Percentiles rank a stretch among this genome's conserved stretches.
These are phyloP conservation scores for Rhynchotus rufescens DNA, from an alignment of 2,797 vertebrate species.

Conservation along the genomic window DNA sequence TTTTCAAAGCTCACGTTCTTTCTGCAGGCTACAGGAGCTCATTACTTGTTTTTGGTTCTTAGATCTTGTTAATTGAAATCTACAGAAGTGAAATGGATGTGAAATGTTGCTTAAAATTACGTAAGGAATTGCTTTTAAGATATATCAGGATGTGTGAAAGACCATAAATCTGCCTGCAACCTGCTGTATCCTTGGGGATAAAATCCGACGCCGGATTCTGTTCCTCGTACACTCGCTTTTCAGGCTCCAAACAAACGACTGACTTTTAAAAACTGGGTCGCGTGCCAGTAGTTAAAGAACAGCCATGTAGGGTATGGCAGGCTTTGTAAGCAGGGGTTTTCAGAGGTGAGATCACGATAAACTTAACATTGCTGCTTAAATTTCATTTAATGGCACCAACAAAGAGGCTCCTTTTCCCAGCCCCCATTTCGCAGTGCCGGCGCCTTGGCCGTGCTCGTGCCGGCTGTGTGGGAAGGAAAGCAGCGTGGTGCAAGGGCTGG, in stretches of 20 bases:
- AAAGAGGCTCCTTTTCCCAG: constrained; percentile 58
- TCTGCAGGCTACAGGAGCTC: not conserved
- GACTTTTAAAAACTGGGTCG: constrained; percentile 76
- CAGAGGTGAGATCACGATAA: constrained; percentile 76
- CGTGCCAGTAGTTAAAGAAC: constrained; percentile 71
- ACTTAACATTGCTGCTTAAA: not conserved
- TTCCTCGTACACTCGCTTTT: constrained; percentile 71
- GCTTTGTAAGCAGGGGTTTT: constrained; percentile 63
- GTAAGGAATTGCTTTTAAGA: constrained; percentile 34
- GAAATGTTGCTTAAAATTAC: constrained; percentile 25
- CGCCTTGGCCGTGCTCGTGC: not conserved
- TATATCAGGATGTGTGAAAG: not conserved
- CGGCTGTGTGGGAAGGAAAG: not conserved
- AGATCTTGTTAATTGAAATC: not conserved
- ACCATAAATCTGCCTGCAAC: not conserved
- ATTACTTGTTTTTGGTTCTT: not conserved
- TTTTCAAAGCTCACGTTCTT: not conserved
- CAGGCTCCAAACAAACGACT: constrained; percentile 72
- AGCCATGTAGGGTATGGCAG: constrained; percentile 80
- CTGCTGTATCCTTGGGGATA: not conserved
- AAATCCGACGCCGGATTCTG: constrained; percentile 20
- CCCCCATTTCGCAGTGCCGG: not conserved
- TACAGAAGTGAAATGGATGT: not conserved
- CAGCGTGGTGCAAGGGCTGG: constrained; percentile 9
- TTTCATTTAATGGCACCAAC: not conserved